Conservation (phyloP, 1,140 invertebrate species). For the Bombus cullumanus region DNA sequence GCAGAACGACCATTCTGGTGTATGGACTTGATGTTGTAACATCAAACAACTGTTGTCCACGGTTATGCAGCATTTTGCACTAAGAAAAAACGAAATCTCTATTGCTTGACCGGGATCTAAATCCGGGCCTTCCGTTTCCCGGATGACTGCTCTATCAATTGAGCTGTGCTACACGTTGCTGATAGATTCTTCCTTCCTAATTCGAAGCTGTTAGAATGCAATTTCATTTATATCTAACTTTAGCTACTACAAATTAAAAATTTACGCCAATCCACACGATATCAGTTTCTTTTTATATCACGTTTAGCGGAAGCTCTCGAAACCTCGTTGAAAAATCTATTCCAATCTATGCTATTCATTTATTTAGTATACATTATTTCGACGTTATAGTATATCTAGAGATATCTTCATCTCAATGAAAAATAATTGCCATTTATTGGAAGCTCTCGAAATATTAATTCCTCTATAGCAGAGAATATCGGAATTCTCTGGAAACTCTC, state of each 20-base stretch:
- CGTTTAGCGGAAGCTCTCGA: not conserved
- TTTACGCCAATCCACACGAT: no score
- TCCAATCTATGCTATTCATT: not conserved
- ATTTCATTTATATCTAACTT: not conserved
- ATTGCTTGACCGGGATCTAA: not conserved
- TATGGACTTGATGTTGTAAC: not conserved
- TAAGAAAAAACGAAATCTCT: not conserved
- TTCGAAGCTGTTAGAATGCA: not conserved
- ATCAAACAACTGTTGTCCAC: not conserved
- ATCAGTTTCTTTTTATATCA: no score
- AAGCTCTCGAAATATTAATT: not conserved
- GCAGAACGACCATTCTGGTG: not conserved
- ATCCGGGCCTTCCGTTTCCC: constrained; percentile 17
- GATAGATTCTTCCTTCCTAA: constrained; percentile 21
- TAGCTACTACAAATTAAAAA: no score
- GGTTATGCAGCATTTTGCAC: not conserved
- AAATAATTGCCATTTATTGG: not conserved
- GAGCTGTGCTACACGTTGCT: not conserved
- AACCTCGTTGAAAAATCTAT: not conserved
- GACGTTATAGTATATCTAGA: not conserved
- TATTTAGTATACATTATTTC: not conserved
- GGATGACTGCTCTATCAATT: not conserved
- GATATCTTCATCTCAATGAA: not conserved
- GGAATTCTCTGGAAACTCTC: no score
- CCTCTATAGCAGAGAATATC: not conserved